Evolutionary conservation across 2,888 invertebrate genomes (phyloP).

Genomic region (Cyclophora punctaria): DNA sequence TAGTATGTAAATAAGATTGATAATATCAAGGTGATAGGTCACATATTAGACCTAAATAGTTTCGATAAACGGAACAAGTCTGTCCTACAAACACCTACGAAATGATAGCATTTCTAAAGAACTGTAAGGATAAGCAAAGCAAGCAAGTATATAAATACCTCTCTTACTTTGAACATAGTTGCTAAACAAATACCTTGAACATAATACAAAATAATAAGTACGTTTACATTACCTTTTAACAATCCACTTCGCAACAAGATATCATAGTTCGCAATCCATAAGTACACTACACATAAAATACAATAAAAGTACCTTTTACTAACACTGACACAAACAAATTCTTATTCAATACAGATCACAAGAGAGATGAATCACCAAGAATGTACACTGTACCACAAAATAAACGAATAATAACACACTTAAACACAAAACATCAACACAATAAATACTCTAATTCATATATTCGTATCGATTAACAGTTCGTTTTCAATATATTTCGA

Average conservation of each 20-base stretch:
- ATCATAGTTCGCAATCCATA: conserved; percentile 23
- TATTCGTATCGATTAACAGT: conserved; percentile 33
- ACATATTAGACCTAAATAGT: no score
- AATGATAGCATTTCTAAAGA: no score
- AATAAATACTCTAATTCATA: conserved; percentile 31
- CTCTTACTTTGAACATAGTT: no score
- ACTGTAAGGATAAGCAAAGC: no score
- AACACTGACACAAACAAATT: conserved; percentile 54
- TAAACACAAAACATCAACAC: conserved; percentile 37
- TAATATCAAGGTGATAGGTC: no score
- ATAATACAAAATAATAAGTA: no score
- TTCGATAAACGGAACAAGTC: no score
- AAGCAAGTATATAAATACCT: no score
- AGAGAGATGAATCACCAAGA: conserved; percentile 71
- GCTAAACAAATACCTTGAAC: no score
- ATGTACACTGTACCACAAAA: conserved; percentile 53
- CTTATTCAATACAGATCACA: conserved; percentile 39
- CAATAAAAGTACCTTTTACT: conserved; percentile 39
- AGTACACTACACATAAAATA: conserved; percentile 50
- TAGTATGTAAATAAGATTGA: no score
- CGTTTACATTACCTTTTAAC: no score
- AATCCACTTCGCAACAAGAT: conserved; percentile 15
- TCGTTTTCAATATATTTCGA: conserved; percentile 31
- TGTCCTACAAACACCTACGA: no score
- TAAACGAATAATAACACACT: conserved; percentile 39